phyloP scores from a whole-genome alignment of 2,888 invertebrate genomes.

The Callyntrura guangdongensis region DNA sequence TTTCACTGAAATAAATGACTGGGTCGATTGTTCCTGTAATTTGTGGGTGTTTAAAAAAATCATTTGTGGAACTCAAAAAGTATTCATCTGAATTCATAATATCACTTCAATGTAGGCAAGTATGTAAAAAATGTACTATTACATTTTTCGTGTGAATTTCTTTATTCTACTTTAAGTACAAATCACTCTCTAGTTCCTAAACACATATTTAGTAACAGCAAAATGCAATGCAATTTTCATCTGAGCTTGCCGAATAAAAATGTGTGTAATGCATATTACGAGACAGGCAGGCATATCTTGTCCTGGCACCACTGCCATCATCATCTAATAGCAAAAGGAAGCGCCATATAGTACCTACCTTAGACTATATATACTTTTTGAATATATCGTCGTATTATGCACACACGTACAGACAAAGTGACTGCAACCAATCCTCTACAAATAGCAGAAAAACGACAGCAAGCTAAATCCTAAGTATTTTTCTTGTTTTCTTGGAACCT shows the following conservation, averaged over 20 bases:
- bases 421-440: slow-evolving; percentile 34
- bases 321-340: no score
- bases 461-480: slow-evolving; percentile 46
- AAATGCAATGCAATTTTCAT: slow-evolving; percentile 38
- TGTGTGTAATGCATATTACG: slow-evolving; percentile 14
- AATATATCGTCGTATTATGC: not conserved
- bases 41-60: no score
- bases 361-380: not conserved
- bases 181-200: not conserved
- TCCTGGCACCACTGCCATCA: slow-evolving; percentile 56
- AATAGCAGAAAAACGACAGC: not conserved
- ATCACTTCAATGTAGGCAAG: no score
- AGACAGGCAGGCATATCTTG: slow-evolving; percentile 45
- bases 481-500: slow-evolving; percentile 45
- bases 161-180: slow-evolving; percentile 41
- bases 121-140: no score
- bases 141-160: no score
- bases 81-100: no score
- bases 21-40: no score
- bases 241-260: slow-evolving; percentile 28
- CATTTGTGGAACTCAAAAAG: no score
- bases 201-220: not conserved
- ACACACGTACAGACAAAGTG: slow-evolving; percentile 45
- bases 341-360: not conserved
- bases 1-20: no score